Base-by-base conservation (phyloP, 23 tunicate genomes). In the Corella eumyota region DNA sequence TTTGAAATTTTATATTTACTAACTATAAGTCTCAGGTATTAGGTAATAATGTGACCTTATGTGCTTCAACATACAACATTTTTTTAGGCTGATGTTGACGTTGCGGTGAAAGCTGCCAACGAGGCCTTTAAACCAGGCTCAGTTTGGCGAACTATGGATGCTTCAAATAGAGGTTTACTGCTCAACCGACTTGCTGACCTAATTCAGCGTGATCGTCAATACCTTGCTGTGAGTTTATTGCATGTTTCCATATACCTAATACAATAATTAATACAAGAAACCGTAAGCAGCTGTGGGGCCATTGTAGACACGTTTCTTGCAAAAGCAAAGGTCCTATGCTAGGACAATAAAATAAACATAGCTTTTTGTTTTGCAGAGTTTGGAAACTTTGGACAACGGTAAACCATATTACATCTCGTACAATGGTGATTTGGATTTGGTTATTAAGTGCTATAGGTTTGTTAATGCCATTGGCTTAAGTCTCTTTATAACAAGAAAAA, bases 321-420 rank as follows among this genome's bases (percentile, higher is more conserved):
- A n/a, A n/a, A n/a, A n/a, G n/a, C n/a, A n/a, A n/a, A n/a, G n/a
- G n/a, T n/a, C n/a, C n/a, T n/a, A n/a, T n/a, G n/a, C n/a, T n/a
- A n/a, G n/a, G n/a, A n/a, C n/a, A n/a, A n/a, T n/a, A n/a, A n/a
- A n/a, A n/a, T n/a, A n/a, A n/a, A n/a, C n/a, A 5, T 51, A 21
- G 35, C 23, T 37, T 32, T 50, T 23, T 5, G 4, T 57, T 34
- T 58, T 64, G n/a, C 27, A 81, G 91, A 55, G 96, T 65, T 69
- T 93, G 68, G 99, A 93, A 72, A 93, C 99, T 21, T 69, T 84
- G 66, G 99, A 93, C 71, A 93, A 93, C 53, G 99, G 99, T 27
- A 93, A 93, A 45, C 94, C 99, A 25, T 93, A 77, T 69, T 30
- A 49, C 46, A 56, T 74, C 23, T 50, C 99, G 29, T 93, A 78